phyloP scores from a whole-genome alignment of 2,797 vertebrate species.

The Ataeniobius toweri region DNA sequence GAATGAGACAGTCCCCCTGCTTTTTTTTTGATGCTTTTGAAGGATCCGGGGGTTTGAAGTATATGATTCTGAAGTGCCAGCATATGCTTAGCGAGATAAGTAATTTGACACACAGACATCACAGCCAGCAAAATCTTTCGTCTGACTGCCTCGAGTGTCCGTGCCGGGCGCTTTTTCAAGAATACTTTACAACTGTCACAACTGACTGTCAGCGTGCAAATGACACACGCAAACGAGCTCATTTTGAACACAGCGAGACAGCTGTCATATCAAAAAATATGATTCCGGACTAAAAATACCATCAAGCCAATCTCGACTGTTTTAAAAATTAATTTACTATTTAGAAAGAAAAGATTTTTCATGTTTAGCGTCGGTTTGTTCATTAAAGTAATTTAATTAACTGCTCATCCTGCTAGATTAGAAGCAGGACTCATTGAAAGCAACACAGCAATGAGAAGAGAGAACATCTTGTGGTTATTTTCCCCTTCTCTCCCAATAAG shows the following conservation, averaged over 20 bases:
- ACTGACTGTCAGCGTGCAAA: conserved; percentile 72
- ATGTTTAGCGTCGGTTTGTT: conserved; percentile 58
- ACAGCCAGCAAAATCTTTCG: conserved; percentile 78
- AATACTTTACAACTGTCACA: conserved; percentile 81
- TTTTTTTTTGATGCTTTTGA: conserved; percentile 74
- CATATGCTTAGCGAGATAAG: conserved; percentile 84
- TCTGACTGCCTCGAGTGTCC: conserved; percentile 76
- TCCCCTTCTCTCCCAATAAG: conserved; percentile 22
- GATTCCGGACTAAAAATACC: conserved; percentile 69
- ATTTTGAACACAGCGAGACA: conserved; percentile 71
- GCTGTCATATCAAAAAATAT: conserved; percentile 69
- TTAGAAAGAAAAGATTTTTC: conserved; percentile 60
- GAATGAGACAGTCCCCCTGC: conserved; percentile 60
- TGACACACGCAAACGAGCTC: conserved; percentile 69
- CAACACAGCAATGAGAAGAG: conserved; percentile 44
- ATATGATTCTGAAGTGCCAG: conserved; percentile 82
- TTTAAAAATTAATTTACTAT: conserved; percentile 69
- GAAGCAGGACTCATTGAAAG: conserved; percentile 48
- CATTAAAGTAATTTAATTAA: conserved; percentile 75
- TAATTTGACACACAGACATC: conserved; percentile 84
- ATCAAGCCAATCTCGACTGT: conserved; percentile 61
- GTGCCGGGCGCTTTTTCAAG: conserved; percentile 70
- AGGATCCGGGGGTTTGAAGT: conserved; percentile 76
- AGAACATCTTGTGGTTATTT: conserved; percentile 24
- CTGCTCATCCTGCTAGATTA: conserved; percentile 50